Conservation (phyloP, 2,888 invertebrate genomes). For the Tetragonisca angustula region DNA sequence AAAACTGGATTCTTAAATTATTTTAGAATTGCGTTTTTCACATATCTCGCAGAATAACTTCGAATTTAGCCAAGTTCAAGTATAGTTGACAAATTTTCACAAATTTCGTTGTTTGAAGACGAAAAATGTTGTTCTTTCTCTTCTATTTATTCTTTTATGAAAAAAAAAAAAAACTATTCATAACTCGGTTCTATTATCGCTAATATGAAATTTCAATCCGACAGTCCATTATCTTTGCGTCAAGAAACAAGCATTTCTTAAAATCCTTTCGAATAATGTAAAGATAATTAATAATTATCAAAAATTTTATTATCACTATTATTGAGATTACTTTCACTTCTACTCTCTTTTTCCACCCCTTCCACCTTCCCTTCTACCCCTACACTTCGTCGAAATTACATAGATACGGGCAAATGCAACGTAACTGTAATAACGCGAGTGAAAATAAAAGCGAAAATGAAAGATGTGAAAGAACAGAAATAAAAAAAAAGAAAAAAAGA, state of each 20-base stretch:
- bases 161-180: no score
- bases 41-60: no score
- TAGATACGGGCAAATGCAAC: conserved; percentile 45
- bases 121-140: no score
- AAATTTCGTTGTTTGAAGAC: not conserved
- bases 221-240: not conserved
- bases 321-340: not conserved
- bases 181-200: no score
- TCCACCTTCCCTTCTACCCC: not conserved
- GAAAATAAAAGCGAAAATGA: conserved; percentile 8
- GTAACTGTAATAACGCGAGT: not conserved
- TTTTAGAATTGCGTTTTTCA: no score
- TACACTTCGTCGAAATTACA: not conserved
- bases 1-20: no score
- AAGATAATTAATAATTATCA: not conserved
- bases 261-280: not conserved
- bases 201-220: no score
- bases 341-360: not conserved
- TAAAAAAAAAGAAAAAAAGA: conserved; percentile 10
- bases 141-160: no score
- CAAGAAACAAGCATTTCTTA: not conserved
- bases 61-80: no score
- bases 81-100: not conserved
- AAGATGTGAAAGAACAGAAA: conserved; percentile 40
- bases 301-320: not conserved